Evolutionary conservation across 2,888 invertebrate species (phyloP).

Genomic region (Lepetodrilus schrolli): DNA sequence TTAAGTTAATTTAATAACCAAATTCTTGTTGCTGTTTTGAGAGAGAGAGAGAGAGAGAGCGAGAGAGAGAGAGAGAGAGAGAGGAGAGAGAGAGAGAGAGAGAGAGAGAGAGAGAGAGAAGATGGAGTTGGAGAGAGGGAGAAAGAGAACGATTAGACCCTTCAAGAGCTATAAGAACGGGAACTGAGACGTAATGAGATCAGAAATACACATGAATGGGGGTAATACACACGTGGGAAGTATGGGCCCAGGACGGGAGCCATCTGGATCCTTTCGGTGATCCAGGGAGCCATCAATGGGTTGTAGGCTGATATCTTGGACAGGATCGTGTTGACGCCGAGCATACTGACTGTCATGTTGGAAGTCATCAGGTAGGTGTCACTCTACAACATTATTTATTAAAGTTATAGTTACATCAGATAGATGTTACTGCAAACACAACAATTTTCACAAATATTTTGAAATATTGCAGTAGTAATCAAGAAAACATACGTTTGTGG

Average conservation of each 20-base stretch:
- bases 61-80: too few relatives aligned
- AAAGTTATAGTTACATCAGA: too few relatives aligned
- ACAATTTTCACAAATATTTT: too few relatives aligned
- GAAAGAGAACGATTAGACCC: not conserved
- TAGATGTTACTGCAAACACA: too few relatives aligned
- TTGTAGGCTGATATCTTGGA: not conserved
- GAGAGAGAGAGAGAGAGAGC: too few relatives aligned
- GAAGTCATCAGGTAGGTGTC: not conserved
- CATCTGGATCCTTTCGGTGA: constrained; percentile 25
- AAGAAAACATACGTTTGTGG: too few relatives aligned
- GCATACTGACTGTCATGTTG: not conserved
- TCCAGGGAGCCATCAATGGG: not conserved
- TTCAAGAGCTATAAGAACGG: not conserved
- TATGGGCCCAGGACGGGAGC: constrained; percentile 4
- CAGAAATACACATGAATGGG: not conserved
- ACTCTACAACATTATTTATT: too few relatives aligned
- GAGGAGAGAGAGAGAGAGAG: too few relatives aligned
- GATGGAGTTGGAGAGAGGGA: not conserved
- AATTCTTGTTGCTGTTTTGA: too few relatives aligned
- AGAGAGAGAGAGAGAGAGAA: not conserved
- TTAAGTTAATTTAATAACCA: too few relatives aligned
- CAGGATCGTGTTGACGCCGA: not conserved
- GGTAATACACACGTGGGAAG: not conserved
- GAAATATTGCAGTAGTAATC: too few relatives aligned
- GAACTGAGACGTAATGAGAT: not conserved